A percentile compares a stretch with the other conserved stretches of the same genome.
Conservation (phyloP, 2,797 vertebrate genomes). For the Pipistrellus pipistrellus region DNA sequence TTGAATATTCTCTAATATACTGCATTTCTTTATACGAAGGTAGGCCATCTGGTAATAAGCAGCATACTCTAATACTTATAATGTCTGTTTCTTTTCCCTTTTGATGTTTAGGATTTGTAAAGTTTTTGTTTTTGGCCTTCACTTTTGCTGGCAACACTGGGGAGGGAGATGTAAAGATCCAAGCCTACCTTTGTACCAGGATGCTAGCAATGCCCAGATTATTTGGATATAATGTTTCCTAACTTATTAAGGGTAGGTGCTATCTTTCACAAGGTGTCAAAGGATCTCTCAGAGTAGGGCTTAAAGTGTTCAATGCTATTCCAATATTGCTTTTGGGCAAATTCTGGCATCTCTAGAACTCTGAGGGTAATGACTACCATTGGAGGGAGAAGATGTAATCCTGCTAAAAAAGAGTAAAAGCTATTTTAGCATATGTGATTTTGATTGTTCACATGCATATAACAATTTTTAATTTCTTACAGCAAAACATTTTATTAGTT, state of each 20-base stretch:
- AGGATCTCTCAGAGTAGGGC: not conserved
- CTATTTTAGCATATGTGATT: not conserved
- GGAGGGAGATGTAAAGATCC: not conserved
- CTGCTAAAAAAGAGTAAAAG: not conserved
- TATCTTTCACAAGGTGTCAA: not conserved
- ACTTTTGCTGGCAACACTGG: not conserved
- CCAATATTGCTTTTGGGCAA: not conserved
- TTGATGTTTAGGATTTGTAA: not conserved
- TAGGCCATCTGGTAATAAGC: not conserved
- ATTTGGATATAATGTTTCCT: not conserved
- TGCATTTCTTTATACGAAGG: not conserved
- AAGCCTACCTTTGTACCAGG: not conserved
- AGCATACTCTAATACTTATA: not conserved
- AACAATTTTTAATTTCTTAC: not conserved
- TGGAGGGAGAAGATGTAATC: not conserved
- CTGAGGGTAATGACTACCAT: not conserved
- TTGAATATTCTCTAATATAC: not conserved
- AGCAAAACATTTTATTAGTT: not conserved
- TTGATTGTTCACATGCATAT: constrained; percentile 14
- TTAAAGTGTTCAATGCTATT: not conserved
- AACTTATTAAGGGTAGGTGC: not conserved
- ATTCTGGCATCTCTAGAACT: not conserved
- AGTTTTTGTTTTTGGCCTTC: constrained; percentile 1
- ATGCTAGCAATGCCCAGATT: not conserved
- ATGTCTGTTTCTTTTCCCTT: not conserved